These are phyloP conservation scores for Vulpes ferrilata DNA, from an alignment of 2,113 vertebrate genomes.

Conservation along the genomic window DNA sequence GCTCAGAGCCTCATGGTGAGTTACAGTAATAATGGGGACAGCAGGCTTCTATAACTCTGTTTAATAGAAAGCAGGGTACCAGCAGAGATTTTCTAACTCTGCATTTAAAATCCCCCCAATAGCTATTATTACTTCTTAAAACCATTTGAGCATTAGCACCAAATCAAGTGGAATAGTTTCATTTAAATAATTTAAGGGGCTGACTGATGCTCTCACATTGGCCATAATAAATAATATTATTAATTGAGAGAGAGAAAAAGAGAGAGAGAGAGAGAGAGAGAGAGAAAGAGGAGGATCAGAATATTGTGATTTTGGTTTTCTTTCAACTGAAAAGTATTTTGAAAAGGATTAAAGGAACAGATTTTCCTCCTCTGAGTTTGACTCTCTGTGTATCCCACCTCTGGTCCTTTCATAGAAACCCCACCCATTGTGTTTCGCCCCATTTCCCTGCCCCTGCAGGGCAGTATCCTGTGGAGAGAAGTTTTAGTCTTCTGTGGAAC, in stretches of 20 bases:
- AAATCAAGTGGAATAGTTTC: slow-evolving; percentile 82
- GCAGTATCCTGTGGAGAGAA: slow-evolving; percentile 37
- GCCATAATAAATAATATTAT: slow-evolving; percentile 75
- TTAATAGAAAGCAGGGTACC: slow-evolving; percentile 56
- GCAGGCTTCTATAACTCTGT: slow-evolving; percentile 63
- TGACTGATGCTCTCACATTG: slow-evolving; percentile 57
- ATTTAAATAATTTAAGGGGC: slow-evolving; percentile 81
- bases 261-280: neutral
- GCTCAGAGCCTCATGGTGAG: slow-evolving; percentile 36
- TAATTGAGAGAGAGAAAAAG: slow-evolving; percentile 48
- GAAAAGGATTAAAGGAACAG: slow-evolving; percentile 78
- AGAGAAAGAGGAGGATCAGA: slow-evolving; percentile 12
- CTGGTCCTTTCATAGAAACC: slow-evolving; percentile 57
- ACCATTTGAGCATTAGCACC: slow-evolving; percentile 66
- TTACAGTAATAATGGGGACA: slow-evolving; percentile 45
- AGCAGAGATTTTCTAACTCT: slow-evolving; percentile 71
- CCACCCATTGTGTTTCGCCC: slow-evolving; percentile 54
- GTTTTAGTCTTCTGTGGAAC: slow-evolving; percentile 73
- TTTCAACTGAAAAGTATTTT: slow-evolving; percentile 72
- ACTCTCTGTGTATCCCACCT: neutral
- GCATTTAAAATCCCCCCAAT: slow-evolving; percentile 70
- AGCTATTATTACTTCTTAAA: slow-evolving; percentile 75
- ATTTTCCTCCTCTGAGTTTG: slow-evolving; percentile 52
- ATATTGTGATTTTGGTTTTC: slow-evolving; percentile 73
- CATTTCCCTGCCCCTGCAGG: neutral